These are phyloP conservation scores for Pelmatolapia mariae DNA, from an alignment of 2,113 vertebrate species.

Conservation along the genomic window DNA sequence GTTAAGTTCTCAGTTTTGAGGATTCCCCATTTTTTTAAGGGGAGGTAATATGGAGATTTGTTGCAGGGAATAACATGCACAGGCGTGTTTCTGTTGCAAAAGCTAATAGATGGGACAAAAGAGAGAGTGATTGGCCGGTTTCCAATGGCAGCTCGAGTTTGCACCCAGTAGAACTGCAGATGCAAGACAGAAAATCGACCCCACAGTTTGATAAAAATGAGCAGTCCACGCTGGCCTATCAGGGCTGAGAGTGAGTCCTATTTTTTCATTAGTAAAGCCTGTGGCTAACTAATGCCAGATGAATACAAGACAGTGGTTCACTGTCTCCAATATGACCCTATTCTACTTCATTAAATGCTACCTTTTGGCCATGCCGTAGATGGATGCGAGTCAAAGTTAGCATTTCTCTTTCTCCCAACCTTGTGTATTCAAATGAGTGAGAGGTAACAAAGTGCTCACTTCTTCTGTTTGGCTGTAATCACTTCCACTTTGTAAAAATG, in stretches of 20 bases:
- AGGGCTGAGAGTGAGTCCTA: slow-evolving; percentile 82
- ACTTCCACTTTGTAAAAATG: slow-evolving; percentile 79
- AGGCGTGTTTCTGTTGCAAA: slow-evolving; percentile 30
- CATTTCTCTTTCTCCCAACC: slow-evolving; percentile 72
- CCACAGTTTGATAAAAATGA: slow-evolving; percentile 85
- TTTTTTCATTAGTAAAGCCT: slow-evolving; percentile 66
- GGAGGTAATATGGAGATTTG: slow-evolving; percentile 54
- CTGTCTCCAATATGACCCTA: neutral
- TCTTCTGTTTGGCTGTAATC: slow-evolving; percentile 76
- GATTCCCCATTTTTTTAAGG: slow-evolving; percentile 66
- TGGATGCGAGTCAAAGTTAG: slow-evolving; percentile 98
- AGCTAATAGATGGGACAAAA: slow-evolving; percentile 80
- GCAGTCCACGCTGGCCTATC: slow-evolving; percentile 76
- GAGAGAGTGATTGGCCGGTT: slow-evolving; percentile 79
- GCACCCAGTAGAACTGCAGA: slow-evolving; percentile 77
- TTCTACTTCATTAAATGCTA: slow-evolving; percentile 51
- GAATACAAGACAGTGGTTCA: neutral
- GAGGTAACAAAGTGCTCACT: slow-evolving; percentile 75
- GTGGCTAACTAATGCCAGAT: neutral
- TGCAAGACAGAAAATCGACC: slow-evolving; percentile 77
- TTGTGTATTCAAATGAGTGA: slow-evolving; percentile 91
- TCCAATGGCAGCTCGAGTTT: slow-evolving; percentile 77
- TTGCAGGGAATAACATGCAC: slow-evolving; percentile 41
- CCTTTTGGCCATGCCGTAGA: slow-evolving; percentile 97
- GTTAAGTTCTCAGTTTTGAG: slow-evolving; percentile 87